Evolutionary conservation across 2,888 invertebrate species (phyloP).

Genomic region (Rhingia campestris): DNA sequence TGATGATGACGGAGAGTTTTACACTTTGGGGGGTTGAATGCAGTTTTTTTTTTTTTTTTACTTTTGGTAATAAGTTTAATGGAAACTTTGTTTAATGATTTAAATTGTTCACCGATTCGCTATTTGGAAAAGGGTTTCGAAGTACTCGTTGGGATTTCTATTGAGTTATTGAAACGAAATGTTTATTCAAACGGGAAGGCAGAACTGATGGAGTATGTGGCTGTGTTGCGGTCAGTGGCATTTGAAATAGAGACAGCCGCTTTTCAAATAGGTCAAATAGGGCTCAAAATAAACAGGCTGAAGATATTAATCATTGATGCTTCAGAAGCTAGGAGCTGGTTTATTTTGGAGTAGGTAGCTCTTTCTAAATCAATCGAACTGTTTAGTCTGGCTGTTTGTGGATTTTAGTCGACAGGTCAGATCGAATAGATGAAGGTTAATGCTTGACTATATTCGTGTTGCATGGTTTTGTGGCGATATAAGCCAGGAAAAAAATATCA

Average conservation of each 20-base stretch:
- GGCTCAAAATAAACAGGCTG: not conserved
- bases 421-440: too few relatives aligned
- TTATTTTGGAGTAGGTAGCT: not conserved
- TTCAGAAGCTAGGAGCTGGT: not conserved
- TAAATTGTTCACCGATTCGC: too few relatives aligned
- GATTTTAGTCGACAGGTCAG: too few relatives aligned
- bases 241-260: not conserved
- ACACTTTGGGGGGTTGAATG: constrained; percentile 21
- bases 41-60: constrained; percentile 7
- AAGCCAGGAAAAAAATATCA: too few relatives aligned
- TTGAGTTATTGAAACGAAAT: not conserved
- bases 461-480: too few relatives aligned
- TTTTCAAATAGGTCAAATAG: constrained; percentile 17
- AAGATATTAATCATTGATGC: not conserved
- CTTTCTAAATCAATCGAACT: too few relatives aligned
- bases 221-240: not conserved
- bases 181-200: not conserved
- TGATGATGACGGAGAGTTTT: constrained; percentile 35
- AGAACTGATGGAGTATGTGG: too few relatives aligned
- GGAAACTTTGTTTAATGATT: not conserved
- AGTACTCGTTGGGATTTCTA: not conserved
- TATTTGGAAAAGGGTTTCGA: too few relatives aligned
- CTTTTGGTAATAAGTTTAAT: not conserved
- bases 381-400: too few relatives aligned
- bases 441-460: too few relatives aligned